Percentiles rank a stretch among this genome's conserved stretches.
phyloP scores from a whole-genome alignment of 2,113 vertebrate genomes.

The Octodon degus region DNA sequence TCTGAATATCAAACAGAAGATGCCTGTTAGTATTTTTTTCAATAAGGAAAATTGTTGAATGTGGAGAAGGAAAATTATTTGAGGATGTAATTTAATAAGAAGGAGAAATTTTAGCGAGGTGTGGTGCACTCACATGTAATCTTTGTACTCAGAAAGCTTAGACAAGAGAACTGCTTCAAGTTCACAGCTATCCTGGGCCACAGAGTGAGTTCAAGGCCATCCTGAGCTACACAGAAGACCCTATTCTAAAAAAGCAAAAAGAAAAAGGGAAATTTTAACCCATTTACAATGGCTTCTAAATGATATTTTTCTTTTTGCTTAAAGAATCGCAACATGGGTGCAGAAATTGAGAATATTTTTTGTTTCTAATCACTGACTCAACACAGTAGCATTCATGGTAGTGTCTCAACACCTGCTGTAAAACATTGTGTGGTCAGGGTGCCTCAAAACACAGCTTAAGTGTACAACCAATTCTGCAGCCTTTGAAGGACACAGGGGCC shows the following conservation, averaged over 20 bases:
- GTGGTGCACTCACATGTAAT: not conserved
- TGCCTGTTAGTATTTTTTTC: not conserved
- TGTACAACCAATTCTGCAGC: not conserved
- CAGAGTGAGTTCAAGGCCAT: not conserved
- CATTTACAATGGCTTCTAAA: not conserved
- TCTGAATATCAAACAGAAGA: not conserved
- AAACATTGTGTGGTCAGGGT: not conserved
- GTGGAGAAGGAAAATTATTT: not conserved
- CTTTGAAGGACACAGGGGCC: not conserved
- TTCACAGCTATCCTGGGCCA: not conserved
- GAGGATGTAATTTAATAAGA: not conserved
- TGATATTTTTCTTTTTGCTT: not conserved
- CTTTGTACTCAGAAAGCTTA: not conserved
- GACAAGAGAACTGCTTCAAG: not conserved
- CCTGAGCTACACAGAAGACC: not conserved
- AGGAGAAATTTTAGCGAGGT: not conserved
- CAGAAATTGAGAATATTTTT: not conserved
- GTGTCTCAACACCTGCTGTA: not conserved
- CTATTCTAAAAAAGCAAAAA: not conserved
- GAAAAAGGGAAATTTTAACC: not conserved
- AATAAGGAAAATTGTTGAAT: not conserved
- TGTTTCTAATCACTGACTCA: constrained; percentile 18
- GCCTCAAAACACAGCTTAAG: not conserved
- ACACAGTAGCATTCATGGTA: not conserved
- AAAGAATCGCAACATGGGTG: not conserved